phyloP scores from a whole-genome alignment of 1,140 invertebrate species.

The Pseudomyrmex concolor region DNA sequence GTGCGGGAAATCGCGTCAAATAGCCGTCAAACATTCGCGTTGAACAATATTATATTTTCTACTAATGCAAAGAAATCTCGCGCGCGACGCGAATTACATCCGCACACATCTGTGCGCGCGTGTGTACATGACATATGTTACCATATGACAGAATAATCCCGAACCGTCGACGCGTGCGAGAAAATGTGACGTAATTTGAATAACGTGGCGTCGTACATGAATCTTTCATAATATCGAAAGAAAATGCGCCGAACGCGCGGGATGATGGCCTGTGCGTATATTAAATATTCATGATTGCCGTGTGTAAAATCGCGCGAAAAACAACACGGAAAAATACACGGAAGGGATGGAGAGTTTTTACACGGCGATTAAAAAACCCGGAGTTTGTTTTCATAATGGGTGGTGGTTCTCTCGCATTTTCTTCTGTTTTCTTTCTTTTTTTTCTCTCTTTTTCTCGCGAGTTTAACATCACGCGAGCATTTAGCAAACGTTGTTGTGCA shows the following conservation, averaged over 20 bases:
- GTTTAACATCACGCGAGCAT: no score
- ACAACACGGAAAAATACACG: no score
- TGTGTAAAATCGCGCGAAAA: no score
- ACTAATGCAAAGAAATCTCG: background rate
- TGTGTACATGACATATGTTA: background rate
- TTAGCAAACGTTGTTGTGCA: no score
- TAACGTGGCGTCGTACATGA: constrained; percentile 40
- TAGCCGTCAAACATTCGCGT: background rate
- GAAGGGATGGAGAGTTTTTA: no score
- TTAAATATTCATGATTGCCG: constrained; percentile 49
- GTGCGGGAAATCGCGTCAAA: background rate
- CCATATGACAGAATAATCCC: constrained; percentile 43
- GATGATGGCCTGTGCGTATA: background rate
- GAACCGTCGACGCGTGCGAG: constrained; percentile 38
- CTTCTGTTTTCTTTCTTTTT: no score
- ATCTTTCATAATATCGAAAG: constrained; percentile 57
- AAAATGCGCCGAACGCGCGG: constrained; percentile 5
- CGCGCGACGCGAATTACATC: constrained; percentile 11
- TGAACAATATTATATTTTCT: background rate
- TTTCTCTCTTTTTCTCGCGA: no score
- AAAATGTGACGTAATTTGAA: constrained; percentile 48
- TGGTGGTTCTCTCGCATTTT: no score
- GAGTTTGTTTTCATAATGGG: background rate
- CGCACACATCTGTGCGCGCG: background rate
- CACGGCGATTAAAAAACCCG: background rate